Evolutionary conservation across 2,888 invertebrate species (phyloP).

Genomic region (Campoplex capitator): DNA sequence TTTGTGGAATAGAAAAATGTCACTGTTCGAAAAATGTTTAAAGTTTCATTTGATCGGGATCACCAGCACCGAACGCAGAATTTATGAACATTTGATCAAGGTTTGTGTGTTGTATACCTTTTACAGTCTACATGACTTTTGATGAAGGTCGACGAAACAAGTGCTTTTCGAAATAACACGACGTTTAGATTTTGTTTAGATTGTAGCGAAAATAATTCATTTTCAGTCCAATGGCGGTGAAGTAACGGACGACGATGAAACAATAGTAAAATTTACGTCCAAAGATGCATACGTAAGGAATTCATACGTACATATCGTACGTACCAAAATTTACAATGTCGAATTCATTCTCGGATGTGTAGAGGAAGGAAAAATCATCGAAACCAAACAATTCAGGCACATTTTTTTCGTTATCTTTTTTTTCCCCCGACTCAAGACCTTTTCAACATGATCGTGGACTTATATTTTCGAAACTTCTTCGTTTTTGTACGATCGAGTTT

Average conservation of each 20-base stretch:
- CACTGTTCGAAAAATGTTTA: no score
- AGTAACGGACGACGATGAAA: not conserved
- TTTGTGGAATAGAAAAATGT: not conserved
- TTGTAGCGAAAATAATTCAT: not conserved
- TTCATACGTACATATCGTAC: not conserved
- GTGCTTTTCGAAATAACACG: no score
- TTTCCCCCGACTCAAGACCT: no score
- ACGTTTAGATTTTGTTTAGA: no score
- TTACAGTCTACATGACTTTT: no score
- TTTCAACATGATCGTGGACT: no score
- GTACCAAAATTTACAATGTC: conserved; percentile 11
- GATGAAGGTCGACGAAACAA: no score
- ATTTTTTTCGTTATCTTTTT: not conserved
- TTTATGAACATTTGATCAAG: no score
- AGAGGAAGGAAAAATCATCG: not conserved
- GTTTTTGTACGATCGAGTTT: no score
- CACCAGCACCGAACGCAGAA: not conserved
- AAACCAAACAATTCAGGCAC: conserved; percentile 1
- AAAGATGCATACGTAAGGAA: not conserved
- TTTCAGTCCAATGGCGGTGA: not conserved
- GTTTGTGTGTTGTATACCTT: no score
- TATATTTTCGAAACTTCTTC: no score
- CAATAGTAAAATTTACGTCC: conserved; percentile 10
- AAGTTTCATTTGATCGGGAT: not conserved
- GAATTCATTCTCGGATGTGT: not conserved